phyloP scores from a whole-genome alignment of 2,888 invertebrate species.

The Salticus scenicus region DNA sequence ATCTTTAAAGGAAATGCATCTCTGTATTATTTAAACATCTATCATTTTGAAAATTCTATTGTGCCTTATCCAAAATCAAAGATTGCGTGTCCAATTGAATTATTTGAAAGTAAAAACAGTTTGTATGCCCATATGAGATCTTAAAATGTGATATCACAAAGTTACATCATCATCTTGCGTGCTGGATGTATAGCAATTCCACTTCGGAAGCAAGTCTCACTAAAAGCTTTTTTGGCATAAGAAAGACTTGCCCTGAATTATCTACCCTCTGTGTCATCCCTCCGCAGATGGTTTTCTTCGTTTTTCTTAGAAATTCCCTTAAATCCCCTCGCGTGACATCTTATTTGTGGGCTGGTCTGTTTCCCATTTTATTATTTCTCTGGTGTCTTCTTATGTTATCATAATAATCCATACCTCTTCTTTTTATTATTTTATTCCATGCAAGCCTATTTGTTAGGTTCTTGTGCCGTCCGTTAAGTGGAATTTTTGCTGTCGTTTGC shows the following conservation, averaged over 20 bases:
- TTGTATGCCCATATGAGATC: not conserved
- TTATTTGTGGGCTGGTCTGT: slow-evolving; percentile 16
- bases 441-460: slow-evolving; percentile 7
- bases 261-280: slow-evolving; percentile 45
- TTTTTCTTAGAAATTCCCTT: slow-evolving; percentile 38
- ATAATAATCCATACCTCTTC: slow-evolving; percentile 4
- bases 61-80: not conserved
- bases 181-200: not conserved
- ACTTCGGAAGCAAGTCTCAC: slow-evolving; percentile 37
- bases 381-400: not conserved
- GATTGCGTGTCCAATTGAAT: slow-evolving; percentile 11
- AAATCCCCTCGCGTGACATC: slow-evolving; percentile 48
- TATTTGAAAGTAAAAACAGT: not conserved
- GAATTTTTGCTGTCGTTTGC: slow-evolving; percentile 26
- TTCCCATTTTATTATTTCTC: not conserved
- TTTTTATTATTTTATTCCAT: not conserved
- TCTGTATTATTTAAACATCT: not conserved
- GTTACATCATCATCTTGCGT: not conserved
- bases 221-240: slow-evolving; percentile 57
- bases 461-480: slow-evolving; percentile 28
- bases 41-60: not conserved
- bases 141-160: too few relatives aligned
- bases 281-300: slow-evolving; percentile 35
- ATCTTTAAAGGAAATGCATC: too few relatives aligned
- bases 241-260: slow-evolving; percentile 25